Base-by-base conservation (phyloP, 1,140 invertebrate genomes). In the Eurytemora carolleeae region DNA sequence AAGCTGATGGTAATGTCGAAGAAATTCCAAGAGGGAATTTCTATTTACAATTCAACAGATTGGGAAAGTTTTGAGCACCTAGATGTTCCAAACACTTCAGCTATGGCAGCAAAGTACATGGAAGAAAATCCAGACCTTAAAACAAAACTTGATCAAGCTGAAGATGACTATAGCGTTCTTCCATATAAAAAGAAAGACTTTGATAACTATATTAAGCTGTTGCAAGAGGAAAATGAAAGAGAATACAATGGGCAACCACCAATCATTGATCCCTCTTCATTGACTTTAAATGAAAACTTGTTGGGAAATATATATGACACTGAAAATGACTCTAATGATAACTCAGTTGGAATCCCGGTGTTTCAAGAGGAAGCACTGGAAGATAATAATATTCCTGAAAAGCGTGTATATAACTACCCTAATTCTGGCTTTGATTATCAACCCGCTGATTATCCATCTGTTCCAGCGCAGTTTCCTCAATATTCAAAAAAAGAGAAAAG, bases 1-100 rank as follows among this genome's bases (percentile, higher is more conserved):
- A 80, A 79, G 68, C 70, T 87, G 2, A 79, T 79, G 65, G 84
- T 81, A 0, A 72, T 87, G 68, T 84, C n/a, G 83, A 83, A 67
- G 77, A 79, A 67, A 83, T 81, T 61, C 76, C 79, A 81, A 71
- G 66, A 66, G 65, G 3, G 56, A 18, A 55, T 52, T 55, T 17
- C 57, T 64, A 3, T 26, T 53, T 55, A 63, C 58, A 21, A 63
- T 69, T 53, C 66, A 76, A 74, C 71, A 56, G 66, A 68, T 1
- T 67, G 74, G 63, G 68, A 66, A 18, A 61, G 63, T 17, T 61
- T 70, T 3, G 74, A 76, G 65, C 70, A 71, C 60, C 65, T 66
- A 1, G 65, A 66, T 21, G 70, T 69, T 65, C 61, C 74, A 2
- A 74, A 77, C 63, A 76, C 75, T 7, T 70, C 73, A 15, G 66